Conservation (phyloP, 2,888 invertebrate genomes). For the Spodoptera exigua region DNA sequence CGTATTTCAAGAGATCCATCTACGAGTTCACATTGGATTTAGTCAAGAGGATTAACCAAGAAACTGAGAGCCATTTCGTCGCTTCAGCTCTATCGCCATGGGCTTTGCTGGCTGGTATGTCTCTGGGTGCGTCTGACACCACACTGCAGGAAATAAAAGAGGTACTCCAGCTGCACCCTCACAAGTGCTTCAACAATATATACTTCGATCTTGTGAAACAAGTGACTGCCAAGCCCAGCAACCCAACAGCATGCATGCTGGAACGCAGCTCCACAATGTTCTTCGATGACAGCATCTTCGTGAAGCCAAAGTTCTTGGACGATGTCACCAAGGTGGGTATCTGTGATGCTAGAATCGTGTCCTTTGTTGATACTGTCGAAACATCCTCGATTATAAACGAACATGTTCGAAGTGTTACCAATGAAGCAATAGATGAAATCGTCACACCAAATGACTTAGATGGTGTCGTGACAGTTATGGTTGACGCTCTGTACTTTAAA, state of each 20-base stretch:
- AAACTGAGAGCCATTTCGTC: constrained; percentile 79
- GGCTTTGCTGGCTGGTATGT: constrained; percentile 73
- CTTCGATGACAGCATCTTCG: constrained; percentile 64
- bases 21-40: constrained; percentile 72
- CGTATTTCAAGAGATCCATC: constrained; percentile 64
- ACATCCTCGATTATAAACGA: constrained; percentile 74
- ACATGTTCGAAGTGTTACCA: constrained; percentile 71
- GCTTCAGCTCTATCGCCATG: constrained; percentile 77
- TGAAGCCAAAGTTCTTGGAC: constrained; percentile 64
- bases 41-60: constrained; percentile 65
- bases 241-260: constrained; percentile 60
- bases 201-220: constrained; percentile 70
- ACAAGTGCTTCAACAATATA: constrained; percentile 75
- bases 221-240: constrained; percentile 52
- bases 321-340: constrained; percentile 62
- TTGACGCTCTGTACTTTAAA: constrained; percentile 81
- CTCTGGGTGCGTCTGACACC: constrained; percentile 72
- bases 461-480: constrained; percentile 66
- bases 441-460: constrained; percentile 72
- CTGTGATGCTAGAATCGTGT: constrained; percentile 65
- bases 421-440: constrained; percentile 75
- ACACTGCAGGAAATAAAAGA: constrained; percentile 71
- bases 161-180: constrained; percentile 69
- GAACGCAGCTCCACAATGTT: constrained; percentile 74
- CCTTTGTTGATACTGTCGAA: constrained; percentile 63